Evolutionary conservation across 2,888 invertebrate genomes (phyloP).

Genomic region (Tipula lateralis): DNA sequence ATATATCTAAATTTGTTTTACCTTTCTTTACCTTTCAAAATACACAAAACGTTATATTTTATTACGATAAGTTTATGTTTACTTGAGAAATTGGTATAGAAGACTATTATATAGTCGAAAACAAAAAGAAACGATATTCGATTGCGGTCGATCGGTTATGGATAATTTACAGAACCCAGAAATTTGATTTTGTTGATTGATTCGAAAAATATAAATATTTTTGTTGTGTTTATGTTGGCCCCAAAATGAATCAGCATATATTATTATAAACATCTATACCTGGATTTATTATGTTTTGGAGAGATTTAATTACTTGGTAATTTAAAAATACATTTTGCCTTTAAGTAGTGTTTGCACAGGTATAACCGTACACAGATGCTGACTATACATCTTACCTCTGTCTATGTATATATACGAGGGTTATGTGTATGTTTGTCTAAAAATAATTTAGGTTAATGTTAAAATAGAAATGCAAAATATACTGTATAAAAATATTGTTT

Average conservation of each 20-base stretch:
- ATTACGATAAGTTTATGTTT: not conserved
- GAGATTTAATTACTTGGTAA: not conserved
- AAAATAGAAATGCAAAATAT: not conserved
- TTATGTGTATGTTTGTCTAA: not conserved
- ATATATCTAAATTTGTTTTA: not conserved
- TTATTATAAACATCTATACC: too few relatives aligned
- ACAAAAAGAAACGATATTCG: not conserved
- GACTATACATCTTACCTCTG: not conserved
- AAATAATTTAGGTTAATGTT: not conserved
- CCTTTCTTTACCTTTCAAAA: not conserved
- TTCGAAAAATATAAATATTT: not conserved
- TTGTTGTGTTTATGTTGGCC: not conserved
- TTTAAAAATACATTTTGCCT: not conserved
- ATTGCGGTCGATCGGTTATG: not conserved
- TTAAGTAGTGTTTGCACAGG: not conserved
- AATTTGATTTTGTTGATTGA: not conserved
- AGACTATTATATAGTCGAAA: not conserved
- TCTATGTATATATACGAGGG: not conserved
- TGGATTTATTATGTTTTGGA: not conserved
- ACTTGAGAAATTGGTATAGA: not conserved
- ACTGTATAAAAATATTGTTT: not conserved
- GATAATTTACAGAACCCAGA: conserved; percentile 11
- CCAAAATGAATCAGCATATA: not conserved
- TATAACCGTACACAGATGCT: conserved; percentile 20
- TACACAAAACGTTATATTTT: not conserved